Conservation (phyloP, 2,797 vertebrate genomes). For the Eulemur albifrons region DNA sequence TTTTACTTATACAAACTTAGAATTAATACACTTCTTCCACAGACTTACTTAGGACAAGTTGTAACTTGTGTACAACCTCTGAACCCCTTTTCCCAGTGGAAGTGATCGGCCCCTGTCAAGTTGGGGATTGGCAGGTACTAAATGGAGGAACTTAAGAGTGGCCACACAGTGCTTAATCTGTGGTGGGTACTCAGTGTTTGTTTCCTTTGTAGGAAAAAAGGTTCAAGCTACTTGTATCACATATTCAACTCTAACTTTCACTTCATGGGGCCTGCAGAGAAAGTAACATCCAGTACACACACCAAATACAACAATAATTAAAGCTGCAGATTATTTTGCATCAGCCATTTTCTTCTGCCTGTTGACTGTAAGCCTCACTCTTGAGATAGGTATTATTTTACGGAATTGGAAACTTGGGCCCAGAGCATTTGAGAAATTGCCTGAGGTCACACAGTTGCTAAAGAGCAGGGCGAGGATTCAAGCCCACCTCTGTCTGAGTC, state of each 20-base stretch:
- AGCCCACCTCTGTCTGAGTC: background rate
- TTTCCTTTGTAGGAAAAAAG: background rate
- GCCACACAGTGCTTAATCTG: background rate
- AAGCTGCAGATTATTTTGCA: background rate
- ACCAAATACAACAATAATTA: background rate
- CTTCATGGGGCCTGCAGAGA: background rate
- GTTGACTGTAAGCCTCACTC: background rate
- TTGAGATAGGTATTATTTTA: background rate
- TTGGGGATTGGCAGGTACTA: too few relatives aligned
- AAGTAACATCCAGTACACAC: background rate
- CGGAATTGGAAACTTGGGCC: background rate
- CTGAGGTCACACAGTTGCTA: background rate
- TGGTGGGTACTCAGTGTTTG: background rate
- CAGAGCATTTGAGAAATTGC: background rate
- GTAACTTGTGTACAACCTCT: background rate
- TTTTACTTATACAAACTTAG: background rate
- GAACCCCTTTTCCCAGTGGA: background rate
- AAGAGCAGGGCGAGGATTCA: background rate
- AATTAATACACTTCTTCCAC: background rate
- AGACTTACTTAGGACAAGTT: background rate
- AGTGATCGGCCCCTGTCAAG: accelerated
- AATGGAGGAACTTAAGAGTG: background rate
- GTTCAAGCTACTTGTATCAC: background rate
- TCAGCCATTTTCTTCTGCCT: background rate
- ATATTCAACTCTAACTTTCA: background rate